Percentiles rank a stretch among this genome's conserved stretches.
Evolutionary conservation across 2,797 vertebrate genomes (phyloP).

Genomic region (Loriculus beryllinus): DNA sequence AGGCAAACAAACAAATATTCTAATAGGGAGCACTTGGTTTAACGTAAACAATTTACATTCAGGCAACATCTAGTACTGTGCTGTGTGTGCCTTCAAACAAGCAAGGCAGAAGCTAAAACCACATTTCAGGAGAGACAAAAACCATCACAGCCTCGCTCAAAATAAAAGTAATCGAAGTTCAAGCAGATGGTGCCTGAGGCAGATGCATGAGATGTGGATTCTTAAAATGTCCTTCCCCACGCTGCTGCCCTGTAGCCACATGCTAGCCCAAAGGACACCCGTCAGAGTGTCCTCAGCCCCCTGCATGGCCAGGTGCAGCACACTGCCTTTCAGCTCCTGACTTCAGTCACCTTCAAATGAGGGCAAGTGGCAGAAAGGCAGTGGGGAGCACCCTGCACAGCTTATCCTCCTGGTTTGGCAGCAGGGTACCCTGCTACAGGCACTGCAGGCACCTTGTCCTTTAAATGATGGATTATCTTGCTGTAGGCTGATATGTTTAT

Average conservation of each 20-base stretch:
- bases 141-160: not conserved
- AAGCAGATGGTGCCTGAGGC: not conserved
- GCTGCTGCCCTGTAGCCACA: not conserved
- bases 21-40: constrained; percentile 11
- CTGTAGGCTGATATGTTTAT: not conserved
- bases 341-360: not conserved
- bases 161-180: constrained; percentile 28
- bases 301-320: not conserved
- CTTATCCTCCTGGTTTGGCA: not conserved
- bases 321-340: not conserved
- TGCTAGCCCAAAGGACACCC: not conserved
- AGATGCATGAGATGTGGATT: not conserved
- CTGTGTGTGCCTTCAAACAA: not conserved
- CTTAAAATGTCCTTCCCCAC: not conserved
- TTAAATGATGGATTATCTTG: not conserved
- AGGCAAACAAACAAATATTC: constrained; percentile 60
- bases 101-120: not conserved
- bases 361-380: not conserved
- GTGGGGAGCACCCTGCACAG: not conserved
- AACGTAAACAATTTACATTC: constrained; percentile 32
- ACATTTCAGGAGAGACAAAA: not conserved
- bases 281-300: not conserved
- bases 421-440: rapidly evolving
- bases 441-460: not conserved
- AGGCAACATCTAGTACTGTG: not conserved